Base-by-base conservation (phyloP, 2,888 invertebrate species). In the Pseudanteris insignis region DNA sequence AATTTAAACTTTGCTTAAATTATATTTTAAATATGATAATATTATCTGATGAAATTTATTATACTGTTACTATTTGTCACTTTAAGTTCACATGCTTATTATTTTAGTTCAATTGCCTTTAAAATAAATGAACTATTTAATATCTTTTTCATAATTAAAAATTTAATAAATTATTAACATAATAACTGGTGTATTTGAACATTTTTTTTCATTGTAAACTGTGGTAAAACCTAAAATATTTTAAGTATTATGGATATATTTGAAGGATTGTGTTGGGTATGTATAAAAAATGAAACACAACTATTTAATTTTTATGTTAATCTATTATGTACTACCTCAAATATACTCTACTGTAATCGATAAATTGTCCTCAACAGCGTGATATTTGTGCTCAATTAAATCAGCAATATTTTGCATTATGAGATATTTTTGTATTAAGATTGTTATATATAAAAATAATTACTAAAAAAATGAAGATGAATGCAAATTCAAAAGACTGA, bases 321-420 rank as follows among this genome's bases (percentile, higher is more conserved):
- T 21, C 14, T 38, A 37, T 33, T 33, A 37, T 41, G 14, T 43
- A 36, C 54, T 60, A 60, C 60, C 54, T 60, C 54, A 48, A 21
- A 60, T 60, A 36, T 34, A 44, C 53, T 60, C 53, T 54, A 7
- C 7, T 21, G 21, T 43, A 60, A 60, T 47, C 40, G n/a, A 60
- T 43, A 58, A 58, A 58, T 51, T 54, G 43, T 53, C 48, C 53
- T 47, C 29, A 53, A 51, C 47, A 50, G 29, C 33, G 60, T 48
- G 53, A 60, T 59, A 59, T 32, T 21, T 8, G 33, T 53, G 60
- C 60, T 60, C 47, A 60, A 53, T 38, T 34, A 48, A 43, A 43
- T 60, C 60, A 48, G 60, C 60, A 53, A 60, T 60, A 60, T 53
- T 60, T 60, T 48, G 37, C 53, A 53, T 60, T 60, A 46, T 50